Evolutionary conservation across 2,113 vertebrate species (phyloP).

Genomic region (Xiphias gladius): DNA sequence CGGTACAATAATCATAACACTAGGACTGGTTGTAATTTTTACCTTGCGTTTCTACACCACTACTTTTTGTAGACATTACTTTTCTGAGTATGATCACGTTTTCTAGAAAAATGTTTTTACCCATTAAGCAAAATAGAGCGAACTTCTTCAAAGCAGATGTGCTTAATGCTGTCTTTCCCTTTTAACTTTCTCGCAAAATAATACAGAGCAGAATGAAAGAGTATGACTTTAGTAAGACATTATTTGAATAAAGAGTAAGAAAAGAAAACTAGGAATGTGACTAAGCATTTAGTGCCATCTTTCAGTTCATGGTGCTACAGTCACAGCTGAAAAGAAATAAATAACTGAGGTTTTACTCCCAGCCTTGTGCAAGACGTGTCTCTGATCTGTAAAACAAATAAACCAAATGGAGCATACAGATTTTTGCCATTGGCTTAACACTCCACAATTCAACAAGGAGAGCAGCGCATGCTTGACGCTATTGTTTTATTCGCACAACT

Average conservation of each 20-base stretch:
- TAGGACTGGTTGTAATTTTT: background rate
- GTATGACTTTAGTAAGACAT: conserved; percentile 5
- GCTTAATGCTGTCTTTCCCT: background rate
- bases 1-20: conserved; percentile 48
- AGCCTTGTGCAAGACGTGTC: conserved; percentile 38
- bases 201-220: background rate
- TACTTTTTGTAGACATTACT: background rate
- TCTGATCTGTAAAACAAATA: conserved; percentile 60
- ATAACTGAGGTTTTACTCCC: conserved; percentile 46
- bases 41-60: background rate
- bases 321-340: conserved; percentile 28
- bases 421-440: conserved; percentile 42
- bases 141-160: background rate
- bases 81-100: background rate
- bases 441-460: conserved; percentile 30
- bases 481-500: conserved; percentile 42
- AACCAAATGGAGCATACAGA: conserved; percentile 39
- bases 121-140: background rate
- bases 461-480: conserved; percentile 27
- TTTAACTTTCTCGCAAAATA: conserved; percentile 2
- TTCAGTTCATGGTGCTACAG: conserved; percentile 30
- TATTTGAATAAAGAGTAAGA: conserved; percentile 26
- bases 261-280: conserved; percentile 8
- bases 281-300: conserved; percentile 26
- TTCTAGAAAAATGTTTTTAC: background rate